phyloP scores from a whole-genome alignment of 2,797 vertebrate species.

The Falco cherrug region DNA sequence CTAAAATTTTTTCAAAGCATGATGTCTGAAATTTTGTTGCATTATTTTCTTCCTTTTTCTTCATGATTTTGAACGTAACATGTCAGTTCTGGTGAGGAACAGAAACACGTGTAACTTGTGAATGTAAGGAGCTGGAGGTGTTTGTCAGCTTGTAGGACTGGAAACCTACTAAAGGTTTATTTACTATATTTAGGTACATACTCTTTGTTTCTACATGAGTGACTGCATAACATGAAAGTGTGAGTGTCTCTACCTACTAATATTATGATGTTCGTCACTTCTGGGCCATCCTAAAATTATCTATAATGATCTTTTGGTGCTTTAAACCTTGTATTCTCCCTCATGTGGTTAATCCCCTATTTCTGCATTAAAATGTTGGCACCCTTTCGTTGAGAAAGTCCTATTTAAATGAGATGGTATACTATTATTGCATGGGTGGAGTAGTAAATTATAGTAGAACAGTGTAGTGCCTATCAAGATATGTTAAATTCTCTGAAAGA shows the following conservation, averaged over 20 bases:
- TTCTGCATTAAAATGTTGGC: not conserved
- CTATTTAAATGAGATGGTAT: not conserved
- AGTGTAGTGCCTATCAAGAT: not conserved
- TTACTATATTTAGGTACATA: constrained; percentile 33
- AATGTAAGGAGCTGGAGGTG: not conserved
- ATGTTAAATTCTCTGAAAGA: not conserved
- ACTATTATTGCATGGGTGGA: not conserved
- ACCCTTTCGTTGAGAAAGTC: not conserved
- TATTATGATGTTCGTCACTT: constrained; percentile 2
- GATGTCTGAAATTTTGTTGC: not conserved
- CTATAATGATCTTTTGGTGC: not conserved
- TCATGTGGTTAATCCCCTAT: not conserved
- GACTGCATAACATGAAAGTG: not conserved
- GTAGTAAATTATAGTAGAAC: not conserved
- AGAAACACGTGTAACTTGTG: not conserved
- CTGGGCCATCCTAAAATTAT: constrained; percentile 8
- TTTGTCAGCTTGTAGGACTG: not conserved
- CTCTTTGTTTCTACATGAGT: not conserved
- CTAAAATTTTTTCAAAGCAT: not conserved
- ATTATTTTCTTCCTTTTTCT: not conserved
- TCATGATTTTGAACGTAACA: not conserved
- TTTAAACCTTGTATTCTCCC: not conserved
- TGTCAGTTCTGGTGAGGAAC: not conserved
- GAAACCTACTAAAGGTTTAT: not conserved
- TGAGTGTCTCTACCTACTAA: not conserved